Evolutionary conservation across 2,888 invertebrate species (phyloP), one percentile per base, ranked within the genome.

Genomic region (Neria commutata): DNA sequence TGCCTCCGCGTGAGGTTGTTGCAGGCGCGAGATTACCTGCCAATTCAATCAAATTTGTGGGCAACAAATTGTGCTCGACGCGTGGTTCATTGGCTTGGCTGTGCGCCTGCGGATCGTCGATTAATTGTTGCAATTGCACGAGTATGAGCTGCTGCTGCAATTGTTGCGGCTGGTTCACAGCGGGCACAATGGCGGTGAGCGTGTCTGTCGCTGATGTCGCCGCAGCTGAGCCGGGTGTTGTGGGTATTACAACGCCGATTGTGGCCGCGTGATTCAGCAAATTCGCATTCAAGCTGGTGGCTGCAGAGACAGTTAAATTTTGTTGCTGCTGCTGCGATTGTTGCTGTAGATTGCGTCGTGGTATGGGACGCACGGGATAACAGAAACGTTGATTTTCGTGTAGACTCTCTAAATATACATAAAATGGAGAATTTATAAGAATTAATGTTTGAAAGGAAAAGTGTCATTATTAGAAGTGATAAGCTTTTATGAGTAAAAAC

Each of bases 331-430:
- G 65, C 60, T 34, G 64, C 66, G 29, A 60, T 58, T 48, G 67
- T 45, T 54, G 65, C 59, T 51, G 70, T 62, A 64, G 69, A 67
- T 60, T 70, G 33, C 63, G 61, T 42, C 81, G 68, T 48, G 80
- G 80, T 64, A 81, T 77, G 40, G 81, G 81, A 29, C 81, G 75
- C 23, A 81, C 81, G 2, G 81, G 81, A 66, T 78, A 81, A 62
- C 80, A 80, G 63, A 75, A 81, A 33, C 80, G 74, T 64, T 78
- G 80, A 64, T 77, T 78, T 56, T 80, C 81, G 66, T 73, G 76
- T 34, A 75, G 69, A 60, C 72, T 74, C 58, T 72, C 69, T 72
- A 60, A 33, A 48, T 24, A 26, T 5, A 48, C 11, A 48, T 2
- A n/a, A 34, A 24, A 52, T 16, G 16, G 21, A 16, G 21, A 23